Base-by-base conservation (phyloP, 2,888 invertebrate species). In the Hemicrepidius hirtus region DNA sequence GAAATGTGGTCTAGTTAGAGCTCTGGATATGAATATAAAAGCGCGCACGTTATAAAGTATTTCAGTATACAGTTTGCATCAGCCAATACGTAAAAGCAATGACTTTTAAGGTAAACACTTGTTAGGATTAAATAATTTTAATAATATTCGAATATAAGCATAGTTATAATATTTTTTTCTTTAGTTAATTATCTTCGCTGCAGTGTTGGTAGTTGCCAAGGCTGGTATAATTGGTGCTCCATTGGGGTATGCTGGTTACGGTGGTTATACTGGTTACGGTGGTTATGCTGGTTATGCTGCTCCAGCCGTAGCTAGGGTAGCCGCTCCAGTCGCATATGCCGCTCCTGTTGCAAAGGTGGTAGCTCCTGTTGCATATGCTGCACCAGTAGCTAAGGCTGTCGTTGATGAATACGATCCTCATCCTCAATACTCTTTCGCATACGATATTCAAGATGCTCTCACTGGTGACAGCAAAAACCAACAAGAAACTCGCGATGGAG, bases 401-500 rank as follows among this genome's bases (percentile, higher is more conserved):
- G 81, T 83, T 1, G 81, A 86, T 24, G 84, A 86, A 7, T 85
- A 84, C 20, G 85, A 88, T 82, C 86, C 88, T 41, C 87, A 88
- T 83, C 85, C 88, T 0, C 88, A 89, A 75, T 89, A 88, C 85
- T 87, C 85, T 81, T 88, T 87, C 82, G 85, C 87, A 0, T 88
- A 88, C 83, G 88, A 88, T 75, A 88, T 88, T 7, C 87, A 88
- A 74, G 88, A 88, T 77, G 85, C 86, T 72, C 81, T 87, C 46
- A 89, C 88, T 73, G 88, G 88, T 49, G 88, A 89, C 79, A 82
- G 85, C 32, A 89, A 89, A 84, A 87, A 86, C 77, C 88, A 89
- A 82, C 85, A 85, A 73, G 88, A 89, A 83, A 82, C 84, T 41
- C 87, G 88, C 63, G 84, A 84, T 74, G 88, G 88, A 67, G 88